These are phyloP conservation scores for Labia minor DNA, from an alignment of 2,888 invertebrate species.

Conservation along the genomic window DNA sequence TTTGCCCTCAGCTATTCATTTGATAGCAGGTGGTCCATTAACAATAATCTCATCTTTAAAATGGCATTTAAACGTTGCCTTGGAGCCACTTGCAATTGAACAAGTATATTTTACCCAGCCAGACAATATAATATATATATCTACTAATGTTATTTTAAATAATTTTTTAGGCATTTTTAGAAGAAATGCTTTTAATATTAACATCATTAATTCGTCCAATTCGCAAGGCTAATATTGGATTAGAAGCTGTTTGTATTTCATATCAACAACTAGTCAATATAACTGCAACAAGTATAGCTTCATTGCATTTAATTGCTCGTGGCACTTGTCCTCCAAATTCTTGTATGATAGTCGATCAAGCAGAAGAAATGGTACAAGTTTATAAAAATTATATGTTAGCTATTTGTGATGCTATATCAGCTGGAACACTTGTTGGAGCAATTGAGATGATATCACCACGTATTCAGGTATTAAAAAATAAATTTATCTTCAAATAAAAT, in stretches of 20 bases:
- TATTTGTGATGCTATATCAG: slow-evolving; percentile 60
- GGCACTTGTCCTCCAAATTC: neutral
- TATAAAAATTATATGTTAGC: slow-evolving; percentile 60
- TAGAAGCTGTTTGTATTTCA: slow-evolving; percentile 51
- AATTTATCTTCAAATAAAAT: neutral
- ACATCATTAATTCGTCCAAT: slow-evolving; percentile 52
- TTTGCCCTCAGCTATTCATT: neutral
- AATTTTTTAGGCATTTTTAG: slow-evolving; percentile 51
- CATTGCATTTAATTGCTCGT: slow-evolving; percentile 29
- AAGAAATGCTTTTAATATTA: slow-evolving; percentile 54
- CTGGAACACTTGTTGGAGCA: slow-evolving; percentile 30
- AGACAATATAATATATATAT: too few relatives aligned
- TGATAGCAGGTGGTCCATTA: neutral
- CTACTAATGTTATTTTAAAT: too few relatives aligned
- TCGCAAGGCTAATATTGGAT: slow-evolving; percentile 40
- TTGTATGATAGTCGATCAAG: neutral
- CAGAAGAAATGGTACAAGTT: slow-evolving; percentile 56
- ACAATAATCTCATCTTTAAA: neutral
- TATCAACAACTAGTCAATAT: slow-evolving; percentile 59
- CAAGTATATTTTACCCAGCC: slow-evolving; percentile 13
- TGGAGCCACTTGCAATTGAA: neutral
- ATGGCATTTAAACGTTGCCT: neutral
- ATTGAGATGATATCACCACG: neutral
- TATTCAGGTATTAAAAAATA: neutral
- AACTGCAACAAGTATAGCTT: slow-evolving; percentile 54